Conservation (phyloP, 2,797 vertebrate genomes). For the Mus caroli region DNA sequence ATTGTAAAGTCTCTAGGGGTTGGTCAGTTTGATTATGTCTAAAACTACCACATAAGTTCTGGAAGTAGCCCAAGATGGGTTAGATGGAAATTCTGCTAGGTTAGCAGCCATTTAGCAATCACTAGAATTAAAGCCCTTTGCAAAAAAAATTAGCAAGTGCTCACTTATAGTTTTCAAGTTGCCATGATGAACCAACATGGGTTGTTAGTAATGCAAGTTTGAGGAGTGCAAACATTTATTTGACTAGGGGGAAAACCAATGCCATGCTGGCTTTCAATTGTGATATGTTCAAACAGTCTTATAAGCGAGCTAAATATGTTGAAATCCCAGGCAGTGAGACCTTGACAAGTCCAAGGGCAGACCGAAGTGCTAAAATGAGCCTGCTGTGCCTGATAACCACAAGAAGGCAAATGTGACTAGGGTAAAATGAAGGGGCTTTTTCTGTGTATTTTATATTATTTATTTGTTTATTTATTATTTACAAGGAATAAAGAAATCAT, state of each 20-base stretch:
- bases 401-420: neutral
- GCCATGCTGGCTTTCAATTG: neutral
- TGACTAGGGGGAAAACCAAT: neutral
- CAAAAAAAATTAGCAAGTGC: neutral
- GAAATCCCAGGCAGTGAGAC: neutral
- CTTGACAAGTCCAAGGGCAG: neutral
- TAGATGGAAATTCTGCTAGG: neutral
- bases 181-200: neutral
- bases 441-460: neutral
- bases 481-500: slow-evolving; percentile 17
- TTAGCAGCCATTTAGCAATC: neutral
- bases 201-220: neutral
- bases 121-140: slow-evolving; percentile 42
- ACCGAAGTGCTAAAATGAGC: neutral
- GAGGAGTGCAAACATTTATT: slow-evolving; percentile 9
- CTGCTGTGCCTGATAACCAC: neutral
- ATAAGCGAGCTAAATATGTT: neutral
- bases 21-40: slow-evolving; percentile 31
- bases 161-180: slow-evolving; percentile 49
- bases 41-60: slow-evolving; percentile 53
- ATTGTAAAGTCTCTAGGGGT: slow-evolving; percentile 42
- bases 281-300: neutral
- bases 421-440: neutral
- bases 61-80: neutral
- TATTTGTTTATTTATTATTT: neutral